A percentile compares a stretch with the other conserved stretches of the same genome.
These are phyloP conservation scores for Donacobius atricapilla DNA, from an alignment of 2,113 vertebrate genomes.

Conservation along the genomic window DNA sequence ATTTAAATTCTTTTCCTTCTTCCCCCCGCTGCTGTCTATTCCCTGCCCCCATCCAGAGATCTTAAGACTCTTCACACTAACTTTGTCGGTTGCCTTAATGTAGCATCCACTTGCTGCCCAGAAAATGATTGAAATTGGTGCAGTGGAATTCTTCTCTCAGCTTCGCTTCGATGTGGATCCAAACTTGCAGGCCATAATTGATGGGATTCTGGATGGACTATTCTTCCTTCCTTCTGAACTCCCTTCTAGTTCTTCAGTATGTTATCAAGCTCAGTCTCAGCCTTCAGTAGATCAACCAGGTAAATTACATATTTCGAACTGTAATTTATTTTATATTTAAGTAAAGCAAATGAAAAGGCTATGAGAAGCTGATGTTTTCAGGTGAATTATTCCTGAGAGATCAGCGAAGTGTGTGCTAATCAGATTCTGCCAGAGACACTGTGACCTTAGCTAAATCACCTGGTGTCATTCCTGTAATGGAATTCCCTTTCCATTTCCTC, in stretches of 20 bases:
- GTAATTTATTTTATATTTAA: background rate
- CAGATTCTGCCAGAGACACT: background rate
- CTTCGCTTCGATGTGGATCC: slow-evolving; percentile 86
- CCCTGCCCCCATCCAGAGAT: background rate
- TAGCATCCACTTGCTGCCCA: slow-evolving; percentile 86
- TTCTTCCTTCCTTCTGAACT: slow-evolving; percentile 85
- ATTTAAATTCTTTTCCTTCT: background rate
- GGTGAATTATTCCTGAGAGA: background rate
- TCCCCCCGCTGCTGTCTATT: background rate
- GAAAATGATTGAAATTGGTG: slow-evolving; percentile 86
- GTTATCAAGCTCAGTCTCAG: slow-evolving; percentile 46
- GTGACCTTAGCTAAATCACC: background rate
- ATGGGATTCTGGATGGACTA: slow-evolving; percentile 88
- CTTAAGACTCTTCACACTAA: background rate
- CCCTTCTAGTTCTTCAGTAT: slow-evolving; percentile 45
- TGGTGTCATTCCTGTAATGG: background rate
- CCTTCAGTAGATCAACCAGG: slow-evolving; percentile 61
- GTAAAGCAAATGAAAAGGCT: background rate
- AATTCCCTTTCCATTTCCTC: background rate
- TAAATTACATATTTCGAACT: slow-evolving; percentile 18
- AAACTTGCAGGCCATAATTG: slow-evolving; percentile 81
- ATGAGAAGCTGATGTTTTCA: background rate
- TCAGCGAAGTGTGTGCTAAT: background rate
- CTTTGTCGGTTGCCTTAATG: slow-evolving; percentile 6
- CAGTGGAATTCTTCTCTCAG: slow-evolving; percentile 91